phyloP scores from a whole-genome alignment of 2,113 vertebrate species.

The Galemys pyrenaicus region DNA sequence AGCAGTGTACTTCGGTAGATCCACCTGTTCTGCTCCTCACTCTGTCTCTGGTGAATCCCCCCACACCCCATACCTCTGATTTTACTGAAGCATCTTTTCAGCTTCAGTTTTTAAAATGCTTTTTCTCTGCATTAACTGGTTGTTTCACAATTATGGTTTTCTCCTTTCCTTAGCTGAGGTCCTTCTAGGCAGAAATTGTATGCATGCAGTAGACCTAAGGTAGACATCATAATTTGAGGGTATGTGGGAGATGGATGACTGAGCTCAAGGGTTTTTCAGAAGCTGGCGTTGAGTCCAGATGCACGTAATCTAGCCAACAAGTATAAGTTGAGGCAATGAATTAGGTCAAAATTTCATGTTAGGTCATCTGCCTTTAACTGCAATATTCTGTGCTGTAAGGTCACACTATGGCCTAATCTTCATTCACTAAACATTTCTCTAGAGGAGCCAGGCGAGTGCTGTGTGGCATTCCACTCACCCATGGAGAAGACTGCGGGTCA shows the following conservation, averaged over 20 bases:
- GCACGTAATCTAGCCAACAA: neutral
- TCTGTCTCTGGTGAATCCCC: too few relatives aligned
- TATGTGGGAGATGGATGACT: neutral
- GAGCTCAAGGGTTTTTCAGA: neutral
- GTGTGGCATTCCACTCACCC: slow-evolving; percentile 77
- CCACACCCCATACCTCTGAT: too few relatives aligned
- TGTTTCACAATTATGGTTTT: neutral
- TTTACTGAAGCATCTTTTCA: neutral
- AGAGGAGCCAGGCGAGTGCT: neutral
- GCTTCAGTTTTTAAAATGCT: neutral
- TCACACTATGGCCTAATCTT: neutral
- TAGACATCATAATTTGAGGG: neutral
- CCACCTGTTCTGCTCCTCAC: too few relatives aligned
- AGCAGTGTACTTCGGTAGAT: too few relatives aligned
- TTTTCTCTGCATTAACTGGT: neutral
- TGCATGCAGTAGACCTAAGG: neutral
- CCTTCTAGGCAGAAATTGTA: neutral
- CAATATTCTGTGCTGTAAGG: neutral
- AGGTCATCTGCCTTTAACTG: neutral
- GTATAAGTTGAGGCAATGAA: neutral
- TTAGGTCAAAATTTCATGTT: neutral
- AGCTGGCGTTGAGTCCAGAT: neutral
- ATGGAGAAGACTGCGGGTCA: slow-evolving; percentile 63
- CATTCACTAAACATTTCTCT: neutral
- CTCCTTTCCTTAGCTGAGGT: neutral